Conservation (phyloP, 1,140 invertebrate species). For the Dinoponera quadriceps region DNA sequence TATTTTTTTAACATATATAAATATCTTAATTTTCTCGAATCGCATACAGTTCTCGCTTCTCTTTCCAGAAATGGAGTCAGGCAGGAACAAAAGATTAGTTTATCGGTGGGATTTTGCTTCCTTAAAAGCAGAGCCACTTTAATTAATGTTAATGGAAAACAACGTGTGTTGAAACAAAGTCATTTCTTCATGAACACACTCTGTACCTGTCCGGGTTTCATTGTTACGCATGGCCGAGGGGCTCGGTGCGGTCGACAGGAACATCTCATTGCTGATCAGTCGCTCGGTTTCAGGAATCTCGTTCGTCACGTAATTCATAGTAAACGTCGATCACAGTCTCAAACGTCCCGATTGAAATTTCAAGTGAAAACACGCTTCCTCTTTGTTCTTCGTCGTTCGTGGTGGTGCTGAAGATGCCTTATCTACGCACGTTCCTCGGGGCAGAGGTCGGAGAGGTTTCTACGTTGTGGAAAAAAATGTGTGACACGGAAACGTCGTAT, state of each 20-base stretch:
- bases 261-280: slow-evolving; percentile 69
- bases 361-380: background rate
- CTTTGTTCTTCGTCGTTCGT: background rate
- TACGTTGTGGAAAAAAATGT: background rate
- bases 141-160: slow-evolving; percentile 8
- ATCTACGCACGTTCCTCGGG: background rate
- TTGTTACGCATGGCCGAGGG: slow-evolving; percentile 20
- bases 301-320: slow-evolving; percentile 59
- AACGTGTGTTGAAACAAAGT: background rate
- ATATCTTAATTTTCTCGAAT: background rate
- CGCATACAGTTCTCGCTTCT: too few species aligned
- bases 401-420: background rate
- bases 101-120: background rate
- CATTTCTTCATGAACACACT: background rate
- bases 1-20: background rate
- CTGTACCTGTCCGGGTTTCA: slow-evolving; percentile 66
- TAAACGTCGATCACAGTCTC: background rate
- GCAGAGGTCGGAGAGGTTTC: slow-evolving; percentile 12
- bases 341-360: background rate
- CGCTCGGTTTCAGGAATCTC: slow-evolving; percentile 53
- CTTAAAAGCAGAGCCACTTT: background rate
- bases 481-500: background rate
- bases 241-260: slow-evolving; percentile 68
- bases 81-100: background rate
- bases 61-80: background rate